Percentiles rank a stretch among this genome's conserved stretches.
Evolutionary conservation across 2,888 invertebrate genomes (phyloP).

Genomic region (Leucophora obtusa): DNA sequence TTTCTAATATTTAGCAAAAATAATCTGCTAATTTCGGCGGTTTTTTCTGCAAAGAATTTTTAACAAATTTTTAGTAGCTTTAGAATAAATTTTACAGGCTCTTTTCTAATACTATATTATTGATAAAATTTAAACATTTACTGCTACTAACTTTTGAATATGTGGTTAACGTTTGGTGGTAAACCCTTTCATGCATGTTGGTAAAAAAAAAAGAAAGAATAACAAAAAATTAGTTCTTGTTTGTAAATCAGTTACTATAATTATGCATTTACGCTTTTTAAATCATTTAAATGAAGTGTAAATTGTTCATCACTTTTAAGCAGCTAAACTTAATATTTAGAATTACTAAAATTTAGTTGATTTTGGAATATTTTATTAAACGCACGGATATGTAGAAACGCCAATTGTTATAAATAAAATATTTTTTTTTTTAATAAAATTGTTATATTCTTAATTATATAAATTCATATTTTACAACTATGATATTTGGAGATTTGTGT

Average conservation of each 20-base stretch:
- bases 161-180: not conserved
- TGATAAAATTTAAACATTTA: not conserved
- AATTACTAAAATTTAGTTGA: conserved; percentile 8
- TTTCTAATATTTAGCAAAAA: too few species aligned
- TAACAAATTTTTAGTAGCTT: too few species aligned
- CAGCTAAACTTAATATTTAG: not conserved
- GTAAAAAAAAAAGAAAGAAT: not conserved
- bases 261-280: conserved; percentile 38
- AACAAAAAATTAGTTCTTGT: not conserved
- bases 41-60: too few species aligned
- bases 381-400: not conserved
- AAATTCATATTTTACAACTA: conserved; percentile 18
- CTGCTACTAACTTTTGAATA: not conserved
- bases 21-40: too few species aligned
- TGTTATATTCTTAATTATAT: too few species aligned
- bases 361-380: not conserved
- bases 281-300: conserved; percentile 15
- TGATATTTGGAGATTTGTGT: conserved; percentile 73
- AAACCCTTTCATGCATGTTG: not conserved
- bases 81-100: too few species aligned
- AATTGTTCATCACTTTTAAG: not conserved
- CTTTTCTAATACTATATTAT: too few species aligned
- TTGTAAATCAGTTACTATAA: not conserved
- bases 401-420: not conserved
- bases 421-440: not conserved